These are phyloP conservation scores for Knipowitschia caucasica DNA, from an alignment of 2,797 vertebrate genomes.

Conservation along the genomic window DNA sequence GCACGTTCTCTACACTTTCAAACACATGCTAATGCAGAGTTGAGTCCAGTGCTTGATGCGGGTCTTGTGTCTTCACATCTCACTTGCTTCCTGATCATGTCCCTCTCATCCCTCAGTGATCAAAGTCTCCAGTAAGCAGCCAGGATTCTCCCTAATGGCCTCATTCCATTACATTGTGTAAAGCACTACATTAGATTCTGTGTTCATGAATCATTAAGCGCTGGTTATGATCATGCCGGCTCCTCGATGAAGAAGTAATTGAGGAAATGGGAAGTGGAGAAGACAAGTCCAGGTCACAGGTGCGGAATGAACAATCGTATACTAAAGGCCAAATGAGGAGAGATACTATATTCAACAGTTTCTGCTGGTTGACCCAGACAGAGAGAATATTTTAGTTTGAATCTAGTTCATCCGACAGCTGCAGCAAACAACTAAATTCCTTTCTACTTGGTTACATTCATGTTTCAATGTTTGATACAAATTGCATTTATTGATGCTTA, in stretches of 20 bases:
- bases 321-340: conserved; percentile 40
- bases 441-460: conserved; percentile 14
- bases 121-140: conserved; percentile 69
- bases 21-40: conserved; percentile 60
- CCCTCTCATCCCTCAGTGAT: conserved; percentile 61
- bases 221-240: conserved; percentile 71
- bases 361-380: not conserved
- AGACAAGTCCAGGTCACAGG: conserved; percentile 61
- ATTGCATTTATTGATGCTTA: not conserved
- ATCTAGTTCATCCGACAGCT: conserved; percentile 22
- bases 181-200: conserved; percentile 77
- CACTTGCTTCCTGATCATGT: conserved; percentile 62
- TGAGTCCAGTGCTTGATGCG: conserved; percentile 53
- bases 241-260: conserved; percentile 70
- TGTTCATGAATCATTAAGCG: conserved; percentile 80
- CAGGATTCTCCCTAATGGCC: conserved; percentile 68
- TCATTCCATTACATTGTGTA: conserved; percentile 76
- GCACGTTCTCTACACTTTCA: conserved; percentile 38
- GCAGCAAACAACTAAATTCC: conserved; percentile 30
- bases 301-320: conserved; percentile 49
- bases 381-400: conserved; percentile 29
- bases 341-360: conserved; percentile 14
- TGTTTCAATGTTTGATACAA: not conserved
- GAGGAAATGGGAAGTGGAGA: conserved; percentile 66
- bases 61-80: conserved; percentile 40